Percentiles rank a stretch among this genome's conserved stretches.
These are phyloP conservation scores for Tachycineta bicolor DNA, from an alignment of 2,113 vertebrate species.

Conservation along the genomic window DNA sequence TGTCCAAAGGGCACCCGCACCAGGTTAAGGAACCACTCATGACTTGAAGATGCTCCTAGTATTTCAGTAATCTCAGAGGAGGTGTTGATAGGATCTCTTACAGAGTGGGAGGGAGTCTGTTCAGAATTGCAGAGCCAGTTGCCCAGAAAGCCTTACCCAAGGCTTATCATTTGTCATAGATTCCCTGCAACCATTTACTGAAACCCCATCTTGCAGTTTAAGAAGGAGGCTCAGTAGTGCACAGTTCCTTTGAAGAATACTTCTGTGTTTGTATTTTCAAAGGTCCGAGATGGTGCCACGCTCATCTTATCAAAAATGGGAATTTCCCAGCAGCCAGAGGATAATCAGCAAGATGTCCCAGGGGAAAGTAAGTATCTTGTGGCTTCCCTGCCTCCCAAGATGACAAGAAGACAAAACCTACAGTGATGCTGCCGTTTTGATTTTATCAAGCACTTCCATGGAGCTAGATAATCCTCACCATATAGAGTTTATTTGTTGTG, in stretches of 20 bases:
- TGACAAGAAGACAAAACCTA: not conserved
- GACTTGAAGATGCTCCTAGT: not conserved
- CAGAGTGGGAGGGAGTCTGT: not conserved
- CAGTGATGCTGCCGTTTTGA: not conserved
- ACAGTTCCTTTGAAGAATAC: not conserved
- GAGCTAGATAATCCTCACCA: not conserved
- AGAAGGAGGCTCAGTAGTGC: not conserved
- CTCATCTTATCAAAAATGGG: conserved; percentile 90
- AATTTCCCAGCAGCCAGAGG: conserved; percentile 89
- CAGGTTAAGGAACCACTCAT: not conserved
- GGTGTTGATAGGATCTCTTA: not conserved
- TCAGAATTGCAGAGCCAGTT: not conserved
- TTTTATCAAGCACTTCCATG: not conserved
- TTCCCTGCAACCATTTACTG: not conserved
- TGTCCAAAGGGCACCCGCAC: not conserved
- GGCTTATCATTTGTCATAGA: not conserved
- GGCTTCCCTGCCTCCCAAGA: not conserved
- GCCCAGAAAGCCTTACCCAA: not conserved
- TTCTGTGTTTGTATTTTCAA: conserved; percentile 43
- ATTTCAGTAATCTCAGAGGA: not conserved
- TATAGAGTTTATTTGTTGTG: not conserved
- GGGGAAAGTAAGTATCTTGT: conserved; percentile 87
- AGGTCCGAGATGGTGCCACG: conserved; percentile 93
- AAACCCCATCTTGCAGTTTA: not conserved
- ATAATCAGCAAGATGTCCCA: conserved; percentile 93